Percentiles rank a stretch among this genome's conserved stretches.
phyloP scores from a whole-genome alignment of 2,888 invertebrate species.

The Hyppa rectilinea region DNA sequence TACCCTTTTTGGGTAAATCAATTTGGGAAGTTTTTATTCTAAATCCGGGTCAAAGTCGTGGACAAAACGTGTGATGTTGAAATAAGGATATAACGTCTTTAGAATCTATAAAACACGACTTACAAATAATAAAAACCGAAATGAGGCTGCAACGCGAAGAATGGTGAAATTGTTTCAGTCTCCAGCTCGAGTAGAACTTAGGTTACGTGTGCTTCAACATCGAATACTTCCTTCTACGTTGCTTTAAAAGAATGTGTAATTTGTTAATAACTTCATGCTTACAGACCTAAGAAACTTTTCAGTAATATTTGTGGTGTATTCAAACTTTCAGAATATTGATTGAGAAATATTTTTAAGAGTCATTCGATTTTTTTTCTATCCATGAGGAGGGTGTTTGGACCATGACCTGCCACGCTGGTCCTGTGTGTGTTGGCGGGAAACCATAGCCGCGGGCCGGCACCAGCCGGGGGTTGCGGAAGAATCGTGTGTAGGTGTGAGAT shows the following conservation, averaged over 20 bases:
- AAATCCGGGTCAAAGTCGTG: not conserved
- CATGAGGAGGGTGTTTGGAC: too few relatives aligned
- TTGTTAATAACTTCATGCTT: not conserved
- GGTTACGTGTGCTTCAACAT: not conserved
- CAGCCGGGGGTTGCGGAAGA: too few relatives aligned
- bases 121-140: not conserved
- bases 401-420: too few relatives aligned
- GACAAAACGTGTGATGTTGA: not conserved
- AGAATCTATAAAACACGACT: not conserved
- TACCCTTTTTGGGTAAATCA: not conserved
- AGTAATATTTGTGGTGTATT: not conserved
- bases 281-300: not conserved
- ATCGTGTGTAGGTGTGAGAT: too few relatives aligned
- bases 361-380: too few relatives aligned
- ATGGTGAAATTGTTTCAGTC: conserved; percentile 6
- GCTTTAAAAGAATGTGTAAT: conserved; percentile 24
- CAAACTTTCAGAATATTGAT: not conserved
- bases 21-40: not conserved
- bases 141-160: conserved; percentile 5
- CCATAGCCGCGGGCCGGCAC: too few relatives aligned
- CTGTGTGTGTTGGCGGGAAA: too few relatives aligned
- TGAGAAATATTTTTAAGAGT: not conserved
- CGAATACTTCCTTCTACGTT: conserved; percentile 18
- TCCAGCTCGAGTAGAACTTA: conserved; percentile 16
- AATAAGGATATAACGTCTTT: not conserved